Evolutionary conservation across 2,888 invertebrate genomes (phyloP), one percentile per base, ranked within the genome.

Genomic region (Amiota mariae): DNA sequence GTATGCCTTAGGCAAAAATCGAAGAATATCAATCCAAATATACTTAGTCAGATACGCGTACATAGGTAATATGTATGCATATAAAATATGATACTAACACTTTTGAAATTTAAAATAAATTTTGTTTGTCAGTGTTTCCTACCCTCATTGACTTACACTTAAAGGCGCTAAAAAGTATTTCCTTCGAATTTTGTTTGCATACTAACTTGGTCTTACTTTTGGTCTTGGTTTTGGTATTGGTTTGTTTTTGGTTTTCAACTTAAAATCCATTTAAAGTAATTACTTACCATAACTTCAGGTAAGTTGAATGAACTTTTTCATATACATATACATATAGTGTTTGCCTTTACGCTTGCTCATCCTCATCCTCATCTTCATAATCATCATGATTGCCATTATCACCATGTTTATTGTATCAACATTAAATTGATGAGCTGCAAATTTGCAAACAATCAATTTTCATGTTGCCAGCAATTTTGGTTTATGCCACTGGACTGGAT

Each of bases 371-470:
- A 18, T 63, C 63, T 3, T 18, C 18, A n/a, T 6, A 4, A 15
- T 11, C 46, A 36, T 10, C 18, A 61, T 61, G 36, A 24, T 24
- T 2, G 10, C 46, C 63, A n/a, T 18, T 20, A 4, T 59, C 24
- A 46, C 63, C 36, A 36, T 46, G 18, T 12, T n/a, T 74, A 73
- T 75, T 77, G 76, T 82, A 36, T 36, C 8, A 81, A 82, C 75
- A 73, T 76, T 46, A 78, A 80, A 83, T 81, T 85, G 77, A 84
- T 85, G 83, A 81, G 78, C 76, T 74, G 83, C 77, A 85, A 84
- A 84, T 85, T 79, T 84, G 86, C 77, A 79, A 85, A 82, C 81
- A 84, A 84, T 81, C 76, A 80, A 82, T 78, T 82, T 82, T 84
- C 78, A 78, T 24, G 36, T 36, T 36, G 36, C 36, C 6, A 6